Conservation (phyloP, 2,888 invertebrate species). For the Trissonchulus sp. region DNA sequence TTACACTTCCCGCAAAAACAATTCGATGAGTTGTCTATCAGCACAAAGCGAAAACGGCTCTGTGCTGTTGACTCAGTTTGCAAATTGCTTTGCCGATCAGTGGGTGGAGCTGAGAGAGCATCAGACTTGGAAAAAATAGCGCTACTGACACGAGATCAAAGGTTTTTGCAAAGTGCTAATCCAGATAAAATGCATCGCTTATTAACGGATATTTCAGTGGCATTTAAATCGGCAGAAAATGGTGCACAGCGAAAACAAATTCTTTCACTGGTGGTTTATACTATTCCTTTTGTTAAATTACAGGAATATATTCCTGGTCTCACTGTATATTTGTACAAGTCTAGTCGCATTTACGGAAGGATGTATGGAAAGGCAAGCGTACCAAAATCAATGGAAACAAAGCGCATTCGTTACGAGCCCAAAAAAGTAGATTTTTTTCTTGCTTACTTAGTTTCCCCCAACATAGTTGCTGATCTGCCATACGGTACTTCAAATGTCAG, state of each 20-base stretch:
- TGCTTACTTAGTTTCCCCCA: background rate
- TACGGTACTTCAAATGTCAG: background rate
- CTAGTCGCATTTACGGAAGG: background rate
- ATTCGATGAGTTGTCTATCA: background rate
- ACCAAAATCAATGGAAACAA: background rate
- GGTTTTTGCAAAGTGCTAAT: background rate
- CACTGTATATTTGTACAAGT: background rate
- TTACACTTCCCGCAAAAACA: background rate
- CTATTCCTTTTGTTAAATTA: background rate
- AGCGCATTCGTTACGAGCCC: background rate
- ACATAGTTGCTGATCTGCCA: background rate
- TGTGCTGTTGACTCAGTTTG: background rate
- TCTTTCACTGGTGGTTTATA: background rate
- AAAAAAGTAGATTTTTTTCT: background rate
- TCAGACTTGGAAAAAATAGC: background rate
- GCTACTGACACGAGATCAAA: background rate
- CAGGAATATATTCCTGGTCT: background rate
- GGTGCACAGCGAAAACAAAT: background rate
- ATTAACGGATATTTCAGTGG: background rate
- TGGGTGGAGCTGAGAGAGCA: background rate
- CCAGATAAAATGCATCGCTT: background rate
- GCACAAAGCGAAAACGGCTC: background rate
- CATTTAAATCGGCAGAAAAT: background rate
- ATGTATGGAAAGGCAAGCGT: background rate
- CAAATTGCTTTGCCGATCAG: background rate